Evolutionary conservation across 2,797 vertebrate genomes (phyloP).

Genomic region (Neosilurus mollespiculum): DNA sequence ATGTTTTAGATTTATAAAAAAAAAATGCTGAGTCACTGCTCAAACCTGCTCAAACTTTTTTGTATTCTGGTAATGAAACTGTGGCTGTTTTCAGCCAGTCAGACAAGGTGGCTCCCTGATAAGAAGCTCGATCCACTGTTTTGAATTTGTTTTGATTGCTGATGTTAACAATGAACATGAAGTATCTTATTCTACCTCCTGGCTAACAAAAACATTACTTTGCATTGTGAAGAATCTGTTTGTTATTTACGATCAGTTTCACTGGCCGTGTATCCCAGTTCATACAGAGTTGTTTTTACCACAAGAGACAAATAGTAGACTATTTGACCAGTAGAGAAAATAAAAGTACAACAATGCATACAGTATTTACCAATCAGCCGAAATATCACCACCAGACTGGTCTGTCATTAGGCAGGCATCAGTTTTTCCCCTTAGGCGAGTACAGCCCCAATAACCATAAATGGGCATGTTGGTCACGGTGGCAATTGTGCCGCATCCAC

Average conservation of each 20-base stretch:
- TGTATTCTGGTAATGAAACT: not conserved
- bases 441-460: no score
- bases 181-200: not conserved
- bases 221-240: not conserved
- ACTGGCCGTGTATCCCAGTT: not conserved
- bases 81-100: not conserved
- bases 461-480: no score
- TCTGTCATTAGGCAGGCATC: no score
- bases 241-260: not conserved
- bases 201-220: not conserved
- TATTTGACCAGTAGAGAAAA: not conserved
- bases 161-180: no score
- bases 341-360: no score
- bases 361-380: no score
- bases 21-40: not conserved
- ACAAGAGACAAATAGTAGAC: not conserved
- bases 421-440: no score
- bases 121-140: not conserved
- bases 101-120: not conserved
- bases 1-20: not conserved
- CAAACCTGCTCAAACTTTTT: not conserved
- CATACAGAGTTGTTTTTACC: not conserved
- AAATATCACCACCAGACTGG: no score
- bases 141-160: no score
- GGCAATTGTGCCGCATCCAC: no score